Evolutionary conservation across 2,888 invertebrate species (phyloP).

Genomic region (Glomeris marginata): DNA sequence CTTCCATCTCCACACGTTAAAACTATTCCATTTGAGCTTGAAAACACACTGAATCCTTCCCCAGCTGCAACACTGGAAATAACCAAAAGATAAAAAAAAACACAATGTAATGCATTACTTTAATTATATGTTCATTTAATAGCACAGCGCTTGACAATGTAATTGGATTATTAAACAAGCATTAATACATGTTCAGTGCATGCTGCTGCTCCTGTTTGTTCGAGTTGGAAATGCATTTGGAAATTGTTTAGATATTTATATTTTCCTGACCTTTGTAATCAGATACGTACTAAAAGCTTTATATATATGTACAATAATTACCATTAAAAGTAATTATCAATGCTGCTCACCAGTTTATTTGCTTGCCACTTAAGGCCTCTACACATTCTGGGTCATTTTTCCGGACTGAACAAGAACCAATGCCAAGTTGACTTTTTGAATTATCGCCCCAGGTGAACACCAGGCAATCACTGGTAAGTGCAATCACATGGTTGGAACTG

Average conservation of each 20-base stretch:
- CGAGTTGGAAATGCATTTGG: no score
- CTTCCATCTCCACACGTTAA: conserved; percentile 51
- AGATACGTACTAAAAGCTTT: no score
- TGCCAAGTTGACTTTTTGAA: conserved; percentile 47
- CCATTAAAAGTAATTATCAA: no score
- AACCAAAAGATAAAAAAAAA: background rate
- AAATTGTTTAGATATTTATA: conserved; percentile 1
- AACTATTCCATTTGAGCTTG: conserved; percentile 49
- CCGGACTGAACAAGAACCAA: conserved; percentile 36
- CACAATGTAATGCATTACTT: background rate
- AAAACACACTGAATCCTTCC: conserved; percentile 48
- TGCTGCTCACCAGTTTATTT: conserved; percentile 35
- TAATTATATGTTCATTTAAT: background rate
- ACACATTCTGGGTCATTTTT: conserved; percentile 42
- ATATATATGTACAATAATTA: no score
- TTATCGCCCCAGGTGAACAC: conserved; percentile 57
- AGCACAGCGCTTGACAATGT: no score
- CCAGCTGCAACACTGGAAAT: conserved; percentile 42
- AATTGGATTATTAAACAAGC: no score
- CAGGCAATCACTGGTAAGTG: conserved; percentile 41
- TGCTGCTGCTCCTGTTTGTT: background rate
- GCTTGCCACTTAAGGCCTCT: conserved; percentile 44
- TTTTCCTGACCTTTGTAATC: background rate
- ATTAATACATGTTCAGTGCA: no score
- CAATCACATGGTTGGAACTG: conserved; percentile 42